Evolutionary conservation across 1,140 invertebrate species (phyloP).

Genomic region (Penaeus indicus): DNA sequence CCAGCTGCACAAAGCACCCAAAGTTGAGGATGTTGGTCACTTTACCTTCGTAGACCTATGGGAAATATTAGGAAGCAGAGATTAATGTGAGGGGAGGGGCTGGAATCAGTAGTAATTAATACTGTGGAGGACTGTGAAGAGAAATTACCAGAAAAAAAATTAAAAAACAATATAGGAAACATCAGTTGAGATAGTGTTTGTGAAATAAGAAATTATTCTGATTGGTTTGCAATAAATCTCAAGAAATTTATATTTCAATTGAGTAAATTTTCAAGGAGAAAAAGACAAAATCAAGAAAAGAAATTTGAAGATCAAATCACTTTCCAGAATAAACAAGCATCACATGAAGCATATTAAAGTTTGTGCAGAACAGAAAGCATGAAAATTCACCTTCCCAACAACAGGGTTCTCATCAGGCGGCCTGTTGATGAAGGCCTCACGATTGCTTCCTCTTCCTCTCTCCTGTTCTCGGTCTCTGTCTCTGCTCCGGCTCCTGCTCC

Average conservation of each 20-base stretch:
- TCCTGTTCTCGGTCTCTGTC: conserved; percentile 63
- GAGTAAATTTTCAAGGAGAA: too few species aligned
- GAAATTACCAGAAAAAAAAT: too few species aligned
- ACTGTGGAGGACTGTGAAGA: background rate
- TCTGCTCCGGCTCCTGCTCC: conserved; percentile 60
- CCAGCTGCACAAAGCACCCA: conserved; percentile 97
- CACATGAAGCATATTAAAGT: background rate
- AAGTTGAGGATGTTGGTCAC: conserved; percentile 97
- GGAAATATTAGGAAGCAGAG: too few species aligned
- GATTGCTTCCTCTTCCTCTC: conserved; percentile 65
- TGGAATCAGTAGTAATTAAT: conserved; percentile 70
- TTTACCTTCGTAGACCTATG: conserved; percentile 90
- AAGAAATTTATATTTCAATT: too few species aligned
- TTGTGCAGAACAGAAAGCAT: background rate
- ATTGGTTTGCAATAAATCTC: too few species aligned
- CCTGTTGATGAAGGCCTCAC: conserved; percentile 70
- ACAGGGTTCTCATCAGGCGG: conserved; percentile 73
- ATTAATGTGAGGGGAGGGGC: conserved; percentile 68
- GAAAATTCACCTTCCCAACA: conserved; percentile 71
- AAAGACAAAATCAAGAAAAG: too few species aligned
- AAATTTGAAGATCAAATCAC: too few species aligned
- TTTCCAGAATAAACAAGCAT: too few species aligned
- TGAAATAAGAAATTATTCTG: too few species aligned
- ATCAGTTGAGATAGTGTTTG: too few species aligned
- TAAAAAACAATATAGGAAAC: too few species aligned